Evolutionary conservation across 2,797 vertebrate genomes (phyloP).

Genomic region (Buphagus erythrorhynchus): DNA sequence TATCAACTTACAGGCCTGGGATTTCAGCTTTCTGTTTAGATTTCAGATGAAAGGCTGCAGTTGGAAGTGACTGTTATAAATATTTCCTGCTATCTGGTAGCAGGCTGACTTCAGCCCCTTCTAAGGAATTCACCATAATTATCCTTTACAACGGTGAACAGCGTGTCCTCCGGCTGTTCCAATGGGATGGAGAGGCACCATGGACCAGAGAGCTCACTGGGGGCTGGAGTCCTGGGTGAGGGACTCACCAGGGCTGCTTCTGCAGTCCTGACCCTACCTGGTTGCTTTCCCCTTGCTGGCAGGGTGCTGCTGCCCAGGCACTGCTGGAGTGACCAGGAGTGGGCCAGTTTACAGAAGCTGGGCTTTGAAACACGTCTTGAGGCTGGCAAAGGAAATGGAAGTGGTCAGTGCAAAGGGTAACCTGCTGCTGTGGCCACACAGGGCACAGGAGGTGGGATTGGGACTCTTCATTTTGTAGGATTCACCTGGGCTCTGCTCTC

Average conservation of each 20-base stretch:
- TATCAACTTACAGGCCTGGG: conserved; percentile 55
- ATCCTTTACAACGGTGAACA: neutral
- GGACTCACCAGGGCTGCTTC: neutral
- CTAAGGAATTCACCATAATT: conserved; percentile 25
- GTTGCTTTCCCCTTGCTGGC: neutral
- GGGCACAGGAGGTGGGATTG: neutral
- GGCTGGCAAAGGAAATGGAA: neutral
- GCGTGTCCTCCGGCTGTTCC: accelerated
- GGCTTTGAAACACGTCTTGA: neutral
- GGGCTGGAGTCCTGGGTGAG: neutral
- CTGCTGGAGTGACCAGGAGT: neutral
- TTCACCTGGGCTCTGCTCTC: neutral
- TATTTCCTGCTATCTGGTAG: conserved; percentile 70
- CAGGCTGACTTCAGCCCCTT: conserved; percentile 40
- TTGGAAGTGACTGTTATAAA: conserved; percentile 70
- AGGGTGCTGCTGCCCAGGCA: neutral
- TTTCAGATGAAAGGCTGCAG: conserved; percentile 63
- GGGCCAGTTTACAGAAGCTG: neutral
- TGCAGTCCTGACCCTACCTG: neutral
- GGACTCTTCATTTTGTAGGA: accelerated
- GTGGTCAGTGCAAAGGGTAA: neutral
- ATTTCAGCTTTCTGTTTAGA: conserved; percentile 75
- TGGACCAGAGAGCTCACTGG: neutral
- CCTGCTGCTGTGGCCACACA: neutral
- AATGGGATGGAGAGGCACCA: neutral